Evolutionary conservation across 2,797 vertebrate genomes (phyloP).

Genomic region (Catostomus latipinnis): DNA sequence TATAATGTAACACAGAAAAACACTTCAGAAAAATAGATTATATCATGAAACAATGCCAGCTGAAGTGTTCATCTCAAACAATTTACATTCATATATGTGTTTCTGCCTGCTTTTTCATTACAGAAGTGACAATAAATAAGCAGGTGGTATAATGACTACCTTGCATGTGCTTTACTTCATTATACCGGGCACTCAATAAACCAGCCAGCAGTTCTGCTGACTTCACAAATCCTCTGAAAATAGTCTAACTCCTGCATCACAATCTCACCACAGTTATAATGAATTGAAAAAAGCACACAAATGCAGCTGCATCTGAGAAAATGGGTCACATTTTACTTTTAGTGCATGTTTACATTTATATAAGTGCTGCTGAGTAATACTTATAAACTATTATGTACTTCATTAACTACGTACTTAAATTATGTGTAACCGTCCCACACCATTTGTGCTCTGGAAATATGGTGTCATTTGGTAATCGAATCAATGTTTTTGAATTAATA

Average conservation of each 20-base stretch:
- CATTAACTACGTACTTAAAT: background rate
- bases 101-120: background rate
- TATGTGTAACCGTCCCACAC: background rate
- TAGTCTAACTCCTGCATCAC: constrained; percentile 9
- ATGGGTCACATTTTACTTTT: background rate
- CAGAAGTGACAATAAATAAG: constrained; percentile 7
- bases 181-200: constrained; percentile 23
- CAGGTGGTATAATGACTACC: constrained; percentile 7
- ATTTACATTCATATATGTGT: background rate
- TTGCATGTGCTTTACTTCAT: background rate
- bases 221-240: constrained; percentile 7
- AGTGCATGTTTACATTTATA: background rate
- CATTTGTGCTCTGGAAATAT: no score
- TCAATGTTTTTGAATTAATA: no score
- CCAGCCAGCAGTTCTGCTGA: constrained; percentile 10
- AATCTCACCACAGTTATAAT: background rate
- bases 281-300: constrained; percentile 1
- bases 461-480: no score
- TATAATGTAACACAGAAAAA: background rate
- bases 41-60: background rate
- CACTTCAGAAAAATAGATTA: no score
- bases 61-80: background rate
- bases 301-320: background rate
- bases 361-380: background rate
- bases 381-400: background rate